A percentile compares a stretch with the other conserved stretches of the same genome.
Conservation (phyloP, 2,888 invertebrate species). For the Netelia melanura region DNA sequence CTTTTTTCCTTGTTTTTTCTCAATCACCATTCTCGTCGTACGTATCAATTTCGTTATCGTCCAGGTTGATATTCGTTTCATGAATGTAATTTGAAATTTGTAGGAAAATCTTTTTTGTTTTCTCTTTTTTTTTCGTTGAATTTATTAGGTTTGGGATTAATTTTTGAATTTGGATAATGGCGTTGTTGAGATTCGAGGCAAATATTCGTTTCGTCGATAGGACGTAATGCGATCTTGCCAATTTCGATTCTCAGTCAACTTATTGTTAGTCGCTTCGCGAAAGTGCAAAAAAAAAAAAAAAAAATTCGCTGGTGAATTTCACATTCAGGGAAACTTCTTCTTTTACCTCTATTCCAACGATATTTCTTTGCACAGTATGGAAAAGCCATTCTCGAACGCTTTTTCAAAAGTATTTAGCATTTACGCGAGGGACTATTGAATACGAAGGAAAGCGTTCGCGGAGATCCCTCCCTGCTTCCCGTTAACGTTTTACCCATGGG, state of each 20-base stretch:
- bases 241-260: neutral
- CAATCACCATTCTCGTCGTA: neutral
- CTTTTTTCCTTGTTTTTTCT: slow-evolving; percentile 1
- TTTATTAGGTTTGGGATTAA: too few relatives aligned
- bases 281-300: neutral
- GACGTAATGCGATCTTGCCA: too few relatives aligned
- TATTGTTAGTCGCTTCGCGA: neutral
- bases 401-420: slow-evolving; percentile 54
- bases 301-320: neutral
- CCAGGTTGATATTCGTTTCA: neutral
- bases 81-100: neutral
- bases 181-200: too few relatives aligned
- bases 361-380: neutral
- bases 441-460: slow-evolving; percentile 6
- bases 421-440: slow-evolving; percentile 46
- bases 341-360: neutral
- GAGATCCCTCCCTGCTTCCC: slow-evolving; percentile 1
- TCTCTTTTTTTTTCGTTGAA: too few relatives aligned
- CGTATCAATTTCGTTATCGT: neutral
- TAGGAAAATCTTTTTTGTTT: too few relatives aligned
- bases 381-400: neutral
- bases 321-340: neutral
- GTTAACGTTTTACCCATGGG: slow-evolving; percentile 33
- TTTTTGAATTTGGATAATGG: too few relatives aligned
- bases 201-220: too few relatives aligned